phyloP scores from a whole-genome alignment of 1,140 invertebrate species.

The Meloidogyne floridensis region DNA sequence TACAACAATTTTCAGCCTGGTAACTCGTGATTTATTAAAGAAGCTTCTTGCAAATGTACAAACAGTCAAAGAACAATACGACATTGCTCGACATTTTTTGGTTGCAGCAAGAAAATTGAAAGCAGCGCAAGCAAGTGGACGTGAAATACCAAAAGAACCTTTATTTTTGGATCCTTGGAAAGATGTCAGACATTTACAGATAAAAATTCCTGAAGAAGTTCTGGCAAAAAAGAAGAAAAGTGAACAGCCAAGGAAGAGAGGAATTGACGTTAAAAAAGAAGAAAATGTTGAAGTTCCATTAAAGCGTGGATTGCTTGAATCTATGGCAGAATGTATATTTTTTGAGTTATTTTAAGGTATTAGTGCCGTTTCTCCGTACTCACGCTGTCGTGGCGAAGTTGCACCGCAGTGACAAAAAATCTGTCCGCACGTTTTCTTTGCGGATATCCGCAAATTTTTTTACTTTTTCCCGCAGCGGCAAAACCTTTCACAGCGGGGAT shows the following conservation, averaged over 20 bases:
- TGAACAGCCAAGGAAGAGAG: neutral
- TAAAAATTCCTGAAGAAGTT: conserved; percentile 27
- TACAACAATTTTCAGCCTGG: neutral
- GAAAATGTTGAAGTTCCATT: neutral
- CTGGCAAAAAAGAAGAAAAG: neutral
- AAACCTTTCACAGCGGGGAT: too few relatives aligned
- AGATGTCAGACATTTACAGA: conserved; percentile 34
- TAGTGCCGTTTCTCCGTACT: too few relatives aligned
- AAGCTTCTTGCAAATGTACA: conserved; percentile 23
- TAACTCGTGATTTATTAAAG: conserved; percentile 7
- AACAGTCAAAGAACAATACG: conserved; percentile 11
- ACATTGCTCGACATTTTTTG: conserved; percentile 23
- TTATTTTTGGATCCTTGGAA: conserved; percentile 31
- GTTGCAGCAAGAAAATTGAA: conserved; percentile 18
- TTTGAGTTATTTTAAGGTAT: too few relatives aligned
- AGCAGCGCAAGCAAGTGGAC: neutral
- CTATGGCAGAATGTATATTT: conserved; percentile 13
- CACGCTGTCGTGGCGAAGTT: too few relatives aligned
- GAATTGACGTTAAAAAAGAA: neutral
- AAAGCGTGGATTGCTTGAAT: conserved; percentile 2
- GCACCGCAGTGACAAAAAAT: too few relatives aligned
- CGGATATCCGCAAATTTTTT: too few relatives aligned
- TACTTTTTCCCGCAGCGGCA: too few relatives aligned
- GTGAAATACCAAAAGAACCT: conserved; percentile 10
- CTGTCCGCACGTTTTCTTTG: too few relatives aligned